Percentiles rank a stretch among this genome's conserved stretches.
phyloP scores from a whole-genome alignment of 2,888 invertebrate species.

The Idaea straminata region DNA sequence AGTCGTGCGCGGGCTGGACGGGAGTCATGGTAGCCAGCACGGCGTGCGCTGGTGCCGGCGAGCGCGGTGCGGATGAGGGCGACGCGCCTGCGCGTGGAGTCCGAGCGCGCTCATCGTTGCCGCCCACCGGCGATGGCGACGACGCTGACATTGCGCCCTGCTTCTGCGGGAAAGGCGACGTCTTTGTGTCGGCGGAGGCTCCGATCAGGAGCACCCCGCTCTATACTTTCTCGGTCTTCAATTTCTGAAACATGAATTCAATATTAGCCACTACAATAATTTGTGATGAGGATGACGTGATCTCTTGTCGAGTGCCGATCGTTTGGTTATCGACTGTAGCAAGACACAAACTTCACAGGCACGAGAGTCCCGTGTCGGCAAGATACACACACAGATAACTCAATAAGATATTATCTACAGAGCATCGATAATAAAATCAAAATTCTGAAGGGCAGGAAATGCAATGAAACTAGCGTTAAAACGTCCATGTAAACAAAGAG shows the following conservation, averaged over 20 bases:
- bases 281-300: too few species aligned
- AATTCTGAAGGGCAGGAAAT: too few species aligned
- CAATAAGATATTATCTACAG: too few species aligned
- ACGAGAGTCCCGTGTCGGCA: too few species aligned
- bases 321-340: too few species aligned
- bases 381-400: too few species aligned
- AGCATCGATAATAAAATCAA: too few species aligned
- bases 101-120: conserved; percentile 67
- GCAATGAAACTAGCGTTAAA: too few species aligned
- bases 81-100: conserved; percentile 70
- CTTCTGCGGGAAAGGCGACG: conserved; percentile 51
- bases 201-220: conserved; percentile 69
- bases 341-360: too few species aligned
- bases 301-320: too few species aligned
- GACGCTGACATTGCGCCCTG: conserved; percentile 72
- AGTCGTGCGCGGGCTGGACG: conserved; percentile 88
- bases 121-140: conserved; percentile 62
- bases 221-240: conserved; percentile 49
- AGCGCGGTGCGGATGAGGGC: conserved; percentile 76
- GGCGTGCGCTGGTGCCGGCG: conserved; percentile 85
- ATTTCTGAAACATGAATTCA: conserved; percentile 57
- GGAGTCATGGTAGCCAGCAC: conserved; percentile 94
- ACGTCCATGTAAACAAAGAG: conserved; percentile 29
- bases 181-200: conserved; percentile 63
- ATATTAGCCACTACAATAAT: neutral